Percentiles rank a stretch among this genome's conserved stretches.
Evolutionary conservation across 2,888 invertebrate genomes (phyloP).

Genomic region (Drosophila monieri): DNA sequence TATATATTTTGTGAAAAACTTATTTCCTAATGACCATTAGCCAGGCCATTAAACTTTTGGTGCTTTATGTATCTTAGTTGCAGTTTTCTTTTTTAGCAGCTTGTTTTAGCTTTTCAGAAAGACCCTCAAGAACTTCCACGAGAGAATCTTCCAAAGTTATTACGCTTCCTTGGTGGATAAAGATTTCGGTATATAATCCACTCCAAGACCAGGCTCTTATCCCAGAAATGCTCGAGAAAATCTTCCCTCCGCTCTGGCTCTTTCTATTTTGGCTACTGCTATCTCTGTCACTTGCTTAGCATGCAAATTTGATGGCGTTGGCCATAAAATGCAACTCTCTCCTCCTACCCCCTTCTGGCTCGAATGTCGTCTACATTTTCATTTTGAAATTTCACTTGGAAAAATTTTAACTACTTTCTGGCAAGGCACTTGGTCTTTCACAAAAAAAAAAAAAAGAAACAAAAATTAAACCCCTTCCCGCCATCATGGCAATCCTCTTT

Average conservation of each 20-base stretch:
- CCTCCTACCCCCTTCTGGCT: constrained; percentile 1
- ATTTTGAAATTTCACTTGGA: constrained; percentile 74
- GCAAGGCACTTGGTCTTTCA: constrained; percentile 28
- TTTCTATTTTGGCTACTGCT: constrained; percentile 24
- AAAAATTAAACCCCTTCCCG: constrained; percentile 26
- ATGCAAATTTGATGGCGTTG: constrained; percentile 72
- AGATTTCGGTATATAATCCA: constrained; percentile 30
- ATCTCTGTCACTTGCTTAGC: constrained; percentile 63
- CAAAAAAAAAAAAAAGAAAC: no score
- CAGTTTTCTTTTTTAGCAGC: neutral
- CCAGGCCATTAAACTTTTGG: neutral
- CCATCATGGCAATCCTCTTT: constrained; percentile 23
- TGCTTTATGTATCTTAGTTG: neutral
- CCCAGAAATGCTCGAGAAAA: neutral
- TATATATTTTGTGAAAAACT: neutral
- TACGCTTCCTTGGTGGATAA: constrained; percentile 15
- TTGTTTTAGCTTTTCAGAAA: neutral
- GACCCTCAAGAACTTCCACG: constrained; percentile 7
- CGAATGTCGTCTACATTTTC: constrained; percentile 53
- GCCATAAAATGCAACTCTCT: constrained; percentile 62
- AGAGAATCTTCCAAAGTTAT: constrained; percentile 24
- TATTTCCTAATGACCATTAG: neutral
- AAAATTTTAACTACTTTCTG: constrained; percentile 74
- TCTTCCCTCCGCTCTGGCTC: constrained; percentile 9
- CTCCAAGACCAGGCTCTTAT: constrained; percentile 22